Conservation (phyloP, 1,140 invertebrate species). For the Zeugodacus cucurbitae region DNA sequence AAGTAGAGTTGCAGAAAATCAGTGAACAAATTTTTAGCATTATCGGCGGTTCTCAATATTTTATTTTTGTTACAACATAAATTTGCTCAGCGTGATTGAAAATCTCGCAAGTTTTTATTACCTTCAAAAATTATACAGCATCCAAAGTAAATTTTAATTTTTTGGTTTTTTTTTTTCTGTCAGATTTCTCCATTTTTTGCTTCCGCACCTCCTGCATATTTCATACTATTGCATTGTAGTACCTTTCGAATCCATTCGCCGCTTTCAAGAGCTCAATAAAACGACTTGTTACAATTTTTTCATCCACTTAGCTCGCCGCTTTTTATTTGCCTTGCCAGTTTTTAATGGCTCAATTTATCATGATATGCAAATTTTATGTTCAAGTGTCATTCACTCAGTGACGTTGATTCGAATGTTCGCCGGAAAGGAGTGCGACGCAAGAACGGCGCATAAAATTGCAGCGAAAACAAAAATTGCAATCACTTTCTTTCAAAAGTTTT, state of each 20-base stretch:
- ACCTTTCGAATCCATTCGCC: background rate
- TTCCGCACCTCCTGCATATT: background rate
- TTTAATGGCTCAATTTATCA: constrained; percentile 39
- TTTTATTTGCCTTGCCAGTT: constrained; percentile 35
- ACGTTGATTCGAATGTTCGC: constrained; percentile 25
- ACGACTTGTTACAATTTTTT: background rate
- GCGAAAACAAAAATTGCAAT: constrained; percentile 23
- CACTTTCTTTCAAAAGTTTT: constrained; percentile 17
- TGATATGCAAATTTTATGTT: constrained; percentile 35
- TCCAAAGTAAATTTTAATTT: background rate
- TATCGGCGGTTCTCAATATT: no score
- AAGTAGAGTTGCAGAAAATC: no score
- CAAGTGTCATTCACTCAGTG: constrained; percentile 29
- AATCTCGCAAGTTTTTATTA: background rate
- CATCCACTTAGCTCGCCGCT: background rate
- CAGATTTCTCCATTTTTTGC: no score
- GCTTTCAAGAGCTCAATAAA: constrained; percentile 1
- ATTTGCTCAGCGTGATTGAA: no score
- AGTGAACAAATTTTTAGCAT: no score
- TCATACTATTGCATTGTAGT: background rate
- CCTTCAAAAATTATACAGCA: background rate
- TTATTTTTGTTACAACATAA: no score
- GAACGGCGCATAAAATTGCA: background rate
- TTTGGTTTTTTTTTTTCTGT: background rate
- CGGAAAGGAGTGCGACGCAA: background rate